These are phyloP conservation scores for Argyresthia goedartella DNA, from an alignment of 2,888 invertebrate genomes.

Conservation along the genomic window DNA sequence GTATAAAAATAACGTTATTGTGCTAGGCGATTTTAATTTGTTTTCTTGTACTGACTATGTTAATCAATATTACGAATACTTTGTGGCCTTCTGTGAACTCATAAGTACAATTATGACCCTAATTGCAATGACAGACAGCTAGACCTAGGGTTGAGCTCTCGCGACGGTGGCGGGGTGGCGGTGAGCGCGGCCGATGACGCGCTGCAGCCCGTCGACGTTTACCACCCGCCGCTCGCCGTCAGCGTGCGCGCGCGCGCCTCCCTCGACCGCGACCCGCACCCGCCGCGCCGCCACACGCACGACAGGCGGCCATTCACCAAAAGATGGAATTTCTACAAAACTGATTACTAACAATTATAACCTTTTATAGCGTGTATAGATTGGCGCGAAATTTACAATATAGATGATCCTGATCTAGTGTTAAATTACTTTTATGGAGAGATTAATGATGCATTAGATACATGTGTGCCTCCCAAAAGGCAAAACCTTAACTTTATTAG, in stretches of 20 bases:
- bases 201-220: neutral
- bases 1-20: neutral
- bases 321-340: slow-evolving; percentile 14
- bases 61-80: slow-evolving; percentile 13
- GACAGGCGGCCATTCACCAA: neutral
- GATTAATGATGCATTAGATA: slow-evolving; percentile 8
- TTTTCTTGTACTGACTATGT: slow-evolving; percentile 6
- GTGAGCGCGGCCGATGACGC: slow-evolving; percentile 2
- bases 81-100: slow-evolving; percentile 13
- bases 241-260: neutral
- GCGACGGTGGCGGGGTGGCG: neutral
- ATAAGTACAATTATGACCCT: slow-evolving; percentile 11
- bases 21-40: slow-evolving; percentile 9
- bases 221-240: slow-evolving; percentile 3
- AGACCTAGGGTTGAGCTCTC: slow-evolving; percentile 3
- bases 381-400: slow-evolving; percentile 8
- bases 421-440: slow-evolving; percentile 9
- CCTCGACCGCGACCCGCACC: neutral
- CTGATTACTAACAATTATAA: slow-evolving; percentile 10
- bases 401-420: slow-evolving; percentile 1
- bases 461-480: slow-evolving; percentile 11
- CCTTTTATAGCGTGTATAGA: slow-evolving; percentile 5
- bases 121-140: slow-evolving; percentile 11
- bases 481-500: slow-evolving; percentile 2
- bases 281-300: neutral